Base-by-base conservation (phyloP, 2,113 vertebrate genomes). In the Montifringilla adamsi region DNA sequence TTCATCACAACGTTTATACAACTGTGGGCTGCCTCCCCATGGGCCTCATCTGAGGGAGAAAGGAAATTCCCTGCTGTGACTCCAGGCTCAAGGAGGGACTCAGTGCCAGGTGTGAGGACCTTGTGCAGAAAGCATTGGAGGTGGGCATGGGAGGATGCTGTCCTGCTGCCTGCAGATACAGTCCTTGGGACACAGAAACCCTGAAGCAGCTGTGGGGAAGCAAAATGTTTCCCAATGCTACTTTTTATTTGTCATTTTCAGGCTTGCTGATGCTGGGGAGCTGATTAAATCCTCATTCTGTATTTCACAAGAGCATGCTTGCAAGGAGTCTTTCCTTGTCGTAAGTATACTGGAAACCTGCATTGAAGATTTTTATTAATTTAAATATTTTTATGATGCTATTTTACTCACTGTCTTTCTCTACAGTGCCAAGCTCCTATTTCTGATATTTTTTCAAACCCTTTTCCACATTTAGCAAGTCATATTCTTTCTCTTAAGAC, bases 311-410 rank as follows among this genome's bases (percentile, higher is more conserved):
- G 12, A 84, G 37, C 0, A 0, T 23, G 7, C 15, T 78, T 7
- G 0, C 0, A 6, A 64, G 19, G 11, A 52, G 59, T 26, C 2
- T 50, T 85, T 70, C 26, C 21, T 72, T 87, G 11, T 1, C 1
- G 47, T 16, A 3, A 20, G 6, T 4, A 4, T 70, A 63, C 30
- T 73, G 39, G 23, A 93, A 60, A 81, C 2, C 9, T 69, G 7
- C 10, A 43, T 0, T 15, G 50, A 81, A 67, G 1, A 2, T 70
- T 66, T 62, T 12, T 70, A 19, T 63, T 52, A n/a, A 44, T 66
- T 85, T 60, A 39, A 44, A 63, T 70, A 64, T 37, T 68, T 60
- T 63, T 53, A 63, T 68, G 2, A 30, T 67, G 6, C 2, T 39
- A 52, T 72, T 87, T 89, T 66, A 39, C 13, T 77, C 21, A 37